Base-by-base conservation (phyloP, 2,888 invertebrate genomes). In the Mesoligia furuncula region DNA sequence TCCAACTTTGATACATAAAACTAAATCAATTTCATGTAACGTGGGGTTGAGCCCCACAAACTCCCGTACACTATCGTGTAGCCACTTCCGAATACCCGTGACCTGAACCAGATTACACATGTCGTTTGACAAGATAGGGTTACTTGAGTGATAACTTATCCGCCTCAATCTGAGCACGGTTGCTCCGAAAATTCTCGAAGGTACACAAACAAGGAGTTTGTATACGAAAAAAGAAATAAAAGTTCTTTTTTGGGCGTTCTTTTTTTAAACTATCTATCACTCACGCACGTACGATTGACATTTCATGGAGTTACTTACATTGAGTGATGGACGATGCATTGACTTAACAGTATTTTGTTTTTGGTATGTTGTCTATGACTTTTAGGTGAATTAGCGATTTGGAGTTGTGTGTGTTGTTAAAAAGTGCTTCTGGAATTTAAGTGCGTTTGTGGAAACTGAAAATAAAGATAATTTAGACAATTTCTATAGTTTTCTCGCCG, bases 21-120 rank as follows among this genome's bases (percentile, higher is more conserved):
- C 59, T 57, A 69, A 69, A 81, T 79, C 73, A 73, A 79, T 80
- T 73, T 61, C 24, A 15, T 72, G 59, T 69, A 51, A 61, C 20
- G 51, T 75, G 65, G 36, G 31, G 31, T 17, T 51, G 36, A 57
- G 24, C 51, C 51, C 59, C 61, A 51, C 68, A 72, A 77, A 39
- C 48, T 64, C 66, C 64, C 66, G 66, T 73, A 65, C 70, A 73
- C 73, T 70, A 68, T 77, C 84, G 67, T 86, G 84, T 80, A 72
- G 45, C 84, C 73, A 76, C 81, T 88, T 76, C 73, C 77, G 45
- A 69, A 75, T 80, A 79, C 79, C 84, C 81, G 78, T 86, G 84
- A 73, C 84, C 84, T 88, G 84, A 79, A 80, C 76, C 79, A 87
- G 87, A 90, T 90, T 86, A 88, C 89, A 85, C 73, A 80, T 87